Evolutionary conservation across 2,797 vertebrate genomes (phyloP), one percentile per base, ranked within the genome.

Genomic region (Siniperca scherzeri): DNA sequence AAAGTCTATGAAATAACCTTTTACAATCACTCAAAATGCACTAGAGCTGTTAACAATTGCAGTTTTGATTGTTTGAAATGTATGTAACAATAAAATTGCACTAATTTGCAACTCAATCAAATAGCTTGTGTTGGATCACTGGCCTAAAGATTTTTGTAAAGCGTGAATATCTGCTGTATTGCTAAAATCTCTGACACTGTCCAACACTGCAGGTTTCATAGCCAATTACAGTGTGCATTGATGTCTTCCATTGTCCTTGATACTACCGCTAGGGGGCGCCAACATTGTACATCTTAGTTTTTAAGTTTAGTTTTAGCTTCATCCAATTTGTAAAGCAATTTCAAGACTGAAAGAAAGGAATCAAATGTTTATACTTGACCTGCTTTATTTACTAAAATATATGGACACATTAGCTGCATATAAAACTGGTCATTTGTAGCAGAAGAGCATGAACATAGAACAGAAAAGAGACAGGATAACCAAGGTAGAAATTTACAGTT

Each of bases 321-420:
- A 30, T 36, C 10, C 5, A 46, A 4, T 44, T n/a, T 59, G 7
- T 3, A 9, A 53, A 25, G 3, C 7, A 70, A 11, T 53, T 48
- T 81, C 1, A 48, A 11, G 8, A 44, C 11, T 19, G 1, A 8
- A 1, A 75, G 17, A 36, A 1, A 60, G 21, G 9, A 74, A 7
- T 42, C 6, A 13, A 30, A 17, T 6, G 2, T 27, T 38, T 25
- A 40, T 22, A 73, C 46, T 56, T 52, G 2, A 83, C 21, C 4
- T 17, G 5, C 17, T 93, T 93, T 94, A 93, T 91, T 94, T 77
- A 87, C 17, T 81, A 78, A 89, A 88, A 91, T 27, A 87, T 21
- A 85, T 64, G 14, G 8, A 80, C 13, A 36, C 3, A 2, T 66
- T 22, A 57, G 70, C 11, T 69, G 72, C 50, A 74, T 65, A 53